Base-by-base conservation (phyloP, 2,797 vertebrate species). In the Mormyrus hasselquistii region DNA sequence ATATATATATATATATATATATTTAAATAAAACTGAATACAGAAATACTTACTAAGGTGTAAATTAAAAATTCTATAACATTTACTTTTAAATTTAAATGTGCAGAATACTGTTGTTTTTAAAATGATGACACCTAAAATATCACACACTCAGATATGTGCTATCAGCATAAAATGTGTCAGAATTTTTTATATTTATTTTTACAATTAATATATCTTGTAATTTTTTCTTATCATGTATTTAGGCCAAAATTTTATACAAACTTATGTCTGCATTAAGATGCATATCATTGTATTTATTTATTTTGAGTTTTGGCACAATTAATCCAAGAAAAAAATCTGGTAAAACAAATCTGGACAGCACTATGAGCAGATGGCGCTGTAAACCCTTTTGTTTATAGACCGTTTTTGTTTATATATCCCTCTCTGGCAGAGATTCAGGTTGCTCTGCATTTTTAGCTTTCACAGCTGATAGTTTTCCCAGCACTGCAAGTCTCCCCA, bases 221-320 rank as follows among this genome's bases (percentile, higher is more conserved):
- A 38, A 22, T 14, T 25, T 52, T 84, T 25, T 84, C 49, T 84
- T 84, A n/a, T 29, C n/a, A 25, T 50, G 38, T 44, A 7, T 47
- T 44, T 44, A 38, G 65, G 65, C 65, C 25, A 73, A 73, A 12
- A 41, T 44, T 79, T 41, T 79, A 44, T 44, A 44, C 73, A 44
- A 19, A 79, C 19, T 8, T 79, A 47, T 79, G 5, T 44, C 16
- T 41, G 38, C 19, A 79, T 79, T 79, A n/a, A 44, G 14, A 41
- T 79, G 34, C 41, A 41, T 44, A 47, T 44, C 41, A 79, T n/a
- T 79, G 16, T 79, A 79, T 79, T 79, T 79, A 47, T 79, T 79
- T 79, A 79, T 79, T 84, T 84, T 52, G 44, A 50, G 82, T 49
- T 84, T 52, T 84, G 82, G 47, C 82, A 84, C 82, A 84, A 84